A percentile compares a stretch with the other conserved stretches of the same genome.
Evolutionary conservation across 2,113 vertebrate species (phyloP).

Genomic region (Hippocampus abdominalis): DNA sequence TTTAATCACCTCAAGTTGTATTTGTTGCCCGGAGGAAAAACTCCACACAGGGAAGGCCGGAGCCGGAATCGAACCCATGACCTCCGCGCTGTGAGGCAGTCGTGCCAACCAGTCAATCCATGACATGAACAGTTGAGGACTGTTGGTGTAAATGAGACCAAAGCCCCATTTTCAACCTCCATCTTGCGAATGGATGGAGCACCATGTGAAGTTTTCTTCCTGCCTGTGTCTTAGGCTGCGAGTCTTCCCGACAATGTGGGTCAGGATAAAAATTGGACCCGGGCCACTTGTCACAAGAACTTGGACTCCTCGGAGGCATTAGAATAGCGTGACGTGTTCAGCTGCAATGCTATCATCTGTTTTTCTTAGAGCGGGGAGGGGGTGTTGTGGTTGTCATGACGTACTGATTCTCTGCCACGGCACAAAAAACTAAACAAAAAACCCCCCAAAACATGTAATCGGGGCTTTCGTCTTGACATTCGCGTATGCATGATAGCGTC

Average conservation of each 20-base stretch:
- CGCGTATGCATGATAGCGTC: constrained; percentile 4
- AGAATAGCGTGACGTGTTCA: constrained; percentile 37
- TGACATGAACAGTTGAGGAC: neutral
- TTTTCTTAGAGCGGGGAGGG: constrained; percentile 1
- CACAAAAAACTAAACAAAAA: too few species aligned
- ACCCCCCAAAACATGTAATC: neutral
- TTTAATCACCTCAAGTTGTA: too few species aligned
- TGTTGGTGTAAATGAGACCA: neutral
- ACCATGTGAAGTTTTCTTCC: neutral
- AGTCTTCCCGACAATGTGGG: constrained; percentile 10
- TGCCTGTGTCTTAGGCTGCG: constrained; percentile 5
- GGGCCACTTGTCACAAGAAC: constrained; percentile 19
- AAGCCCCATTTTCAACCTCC: neutral
- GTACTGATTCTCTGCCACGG: neutral
- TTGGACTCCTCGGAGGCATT: constrained; percentile 31
- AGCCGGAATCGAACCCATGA: too few species aligned
- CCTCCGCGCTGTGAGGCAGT: too few species aligned
- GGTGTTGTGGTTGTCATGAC: constrained; percentile 8
- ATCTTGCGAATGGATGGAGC: constrained; percentile 6
- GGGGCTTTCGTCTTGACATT: constrained; percentile 12
- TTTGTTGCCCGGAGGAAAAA: too few species aligned
- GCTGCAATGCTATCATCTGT: constrained; percentile 24
- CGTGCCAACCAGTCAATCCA: too few species aligned
- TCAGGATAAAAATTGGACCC: neutral
- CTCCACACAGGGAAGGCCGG: too few species aligned